Conservation (phyloP, 2,888 invertebrate species). For the Uropetala carovei region DNA sequence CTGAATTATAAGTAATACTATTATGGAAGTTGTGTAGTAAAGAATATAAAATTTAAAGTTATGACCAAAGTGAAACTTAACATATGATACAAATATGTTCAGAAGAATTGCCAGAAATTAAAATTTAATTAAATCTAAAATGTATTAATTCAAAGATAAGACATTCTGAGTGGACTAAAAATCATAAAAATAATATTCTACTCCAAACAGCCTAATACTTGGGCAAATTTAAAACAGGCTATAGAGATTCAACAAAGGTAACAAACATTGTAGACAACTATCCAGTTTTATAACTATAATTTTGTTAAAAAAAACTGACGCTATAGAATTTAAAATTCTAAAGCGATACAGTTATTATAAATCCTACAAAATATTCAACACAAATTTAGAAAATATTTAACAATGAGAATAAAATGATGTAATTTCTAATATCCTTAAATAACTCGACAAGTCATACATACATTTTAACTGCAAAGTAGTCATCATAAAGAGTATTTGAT, state of each 20-base stretch:
- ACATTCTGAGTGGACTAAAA: no score
- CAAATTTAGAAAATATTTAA: not conserved
- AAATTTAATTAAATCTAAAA: not conserved
- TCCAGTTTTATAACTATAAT: not conserved
- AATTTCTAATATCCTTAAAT: not conserved
- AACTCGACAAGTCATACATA: not conserved
- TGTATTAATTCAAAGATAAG: not conserved
- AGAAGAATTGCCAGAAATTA: not conserved
- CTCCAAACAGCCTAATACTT: no score
- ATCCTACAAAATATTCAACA: not conserved
- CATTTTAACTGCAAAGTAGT: not conserved
- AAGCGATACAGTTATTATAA: not conserved
- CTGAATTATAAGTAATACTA: not conserved
- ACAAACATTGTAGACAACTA: not conserved
- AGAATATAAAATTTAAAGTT: not conserved
- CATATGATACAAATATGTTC: not conserved
- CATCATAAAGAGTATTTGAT: not conserved
- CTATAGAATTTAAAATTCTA: not conserved
- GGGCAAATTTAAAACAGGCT: no score
- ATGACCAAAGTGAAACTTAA: not conserved
- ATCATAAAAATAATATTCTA: no score
- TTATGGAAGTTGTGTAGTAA: not conserved
- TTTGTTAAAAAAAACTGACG: not conserved
- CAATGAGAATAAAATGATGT: not conserved
- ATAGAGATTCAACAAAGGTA: no score